phyloP scores from a whole-genome alignment of 2,113 vertebrate genomes.

The Hippolais icterina region DNA sequence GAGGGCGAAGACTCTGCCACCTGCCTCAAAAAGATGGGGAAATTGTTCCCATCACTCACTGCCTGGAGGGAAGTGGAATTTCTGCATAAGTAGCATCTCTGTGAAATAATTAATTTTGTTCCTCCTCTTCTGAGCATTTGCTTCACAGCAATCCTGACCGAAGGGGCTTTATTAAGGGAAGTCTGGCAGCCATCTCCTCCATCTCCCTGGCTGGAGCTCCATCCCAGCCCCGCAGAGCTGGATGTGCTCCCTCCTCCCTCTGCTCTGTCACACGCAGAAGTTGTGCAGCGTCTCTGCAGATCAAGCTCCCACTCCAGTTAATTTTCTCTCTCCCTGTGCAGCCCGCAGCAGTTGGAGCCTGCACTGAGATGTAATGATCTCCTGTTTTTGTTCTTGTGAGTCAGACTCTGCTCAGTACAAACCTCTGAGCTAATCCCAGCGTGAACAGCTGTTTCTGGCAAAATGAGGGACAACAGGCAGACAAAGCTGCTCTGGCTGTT shows the following conservation, averaged over 20 bases:
- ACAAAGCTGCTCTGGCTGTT: neutral
- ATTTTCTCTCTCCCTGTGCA: conserved; percentile 34
- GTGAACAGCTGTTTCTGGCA: conserved; percentile 52
- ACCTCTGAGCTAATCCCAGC: conserved; percentile 41
- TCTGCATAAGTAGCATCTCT: neutral
- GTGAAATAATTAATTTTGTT: neutral
- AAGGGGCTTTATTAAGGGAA: neutral
- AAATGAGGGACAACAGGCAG: conserved; percentile 37
- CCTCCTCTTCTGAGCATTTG: neutral
- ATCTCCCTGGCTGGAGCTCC: neutral
- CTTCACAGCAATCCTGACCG: neutral
- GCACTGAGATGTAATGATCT: conserved; percentile 26
- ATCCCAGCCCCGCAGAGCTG: neutral
- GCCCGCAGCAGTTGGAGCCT: conserved; percentile 43
- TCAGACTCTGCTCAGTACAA: conserved; percentile 20
- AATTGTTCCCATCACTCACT: neutral
- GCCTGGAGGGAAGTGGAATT: neutral
- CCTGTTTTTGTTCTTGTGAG: conserved; percentile 40
- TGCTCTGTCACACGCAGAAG: neutral
- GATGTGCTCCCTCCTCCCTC: neutral
- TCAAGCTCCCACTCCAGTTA: neutral
- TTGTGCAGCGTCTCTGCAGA: neutral
- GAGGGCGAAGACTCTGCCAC: neutral
- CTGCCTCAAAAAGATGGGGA: neutral
- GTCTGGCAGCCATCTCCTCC: neutral